These are phyloP conservation scores for Trachurus trachurus DNA, from an alignment of 2,797 vertebrate species.

Conservation along the genomic window DNA sequence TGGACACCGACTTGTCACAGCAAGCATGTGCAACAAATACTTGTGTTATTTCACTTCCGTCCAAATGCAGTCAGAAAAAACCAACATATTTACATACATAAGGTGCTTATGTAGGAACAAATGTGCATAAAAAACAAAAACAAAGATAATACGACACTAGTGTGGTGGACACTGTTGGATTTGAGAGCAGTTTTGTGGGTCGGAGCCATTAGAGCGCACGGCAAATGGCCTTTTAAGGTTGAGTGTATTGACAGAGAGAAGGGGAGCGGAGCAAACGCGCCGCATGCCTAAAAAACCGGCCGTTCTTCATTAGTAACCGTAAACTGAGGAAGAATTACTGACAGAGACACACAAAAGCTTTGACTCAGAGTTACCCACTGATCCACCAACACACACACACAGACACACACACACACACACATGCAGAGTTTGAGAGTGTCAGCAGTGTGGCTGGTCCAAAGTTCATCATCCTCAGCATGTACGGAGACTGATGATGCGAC, in stretches of 20 bases:
- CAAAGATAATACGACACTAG: slow-evolving; percentile 13
- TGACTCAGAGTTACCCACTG: not conserved
- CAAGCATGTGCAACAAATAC: slow-evolving; percentile 21
- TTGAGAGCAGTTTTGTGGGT: slow-evolving; percentile 68
- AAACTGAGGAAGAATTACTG: slow-evolving; percentile 40
- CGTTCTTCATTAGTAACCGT: slow-evolving; percentile 58
- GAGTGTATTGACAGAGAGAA: slow-evolving; percentile 84
- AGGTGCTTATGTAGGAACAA: slow-evolving; percentile 44
- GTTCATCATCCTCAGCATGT: slow-evolving; percentile 59
- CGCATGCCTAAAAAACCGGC: slow-evolving; percentile 76
- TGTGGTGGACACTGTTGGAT: slow-evolving; percentile 52
- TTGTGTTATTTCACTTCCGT: slow-evolving; percentile 11
- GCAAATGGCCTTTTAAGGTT: slow-evolving; percentile 85
- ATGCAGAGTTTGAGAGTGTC: slow-evolving; percentile 43
- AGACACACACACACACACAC: slow-evolving; percentile 10
- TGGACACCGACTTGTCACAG: slow-evolving; percentile 18
- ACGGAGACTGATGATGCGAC: slow-evolving; percentile 29
- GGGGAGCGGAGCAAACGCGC: slow-evolving; percentile 71
- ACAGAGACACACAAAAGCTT: slow-evolving; percentile 24
- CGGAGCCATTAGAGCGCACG: slow-evolving; percentile 77
- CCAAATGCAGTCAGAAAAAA: slow-evolving; percentile 32
- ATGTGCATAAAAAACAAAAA: slow-evolving; percentile 19
- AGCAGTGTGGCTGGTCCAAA: slow-evolving; percentile 70
- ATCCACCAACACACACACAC: not conserved
- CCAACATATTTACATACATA: slow-evolving; percentile 47